phyloP scores from a whole-genome alignment of 2,888 invertebrate genomes.

The Cloeon dipterum region DNA sequence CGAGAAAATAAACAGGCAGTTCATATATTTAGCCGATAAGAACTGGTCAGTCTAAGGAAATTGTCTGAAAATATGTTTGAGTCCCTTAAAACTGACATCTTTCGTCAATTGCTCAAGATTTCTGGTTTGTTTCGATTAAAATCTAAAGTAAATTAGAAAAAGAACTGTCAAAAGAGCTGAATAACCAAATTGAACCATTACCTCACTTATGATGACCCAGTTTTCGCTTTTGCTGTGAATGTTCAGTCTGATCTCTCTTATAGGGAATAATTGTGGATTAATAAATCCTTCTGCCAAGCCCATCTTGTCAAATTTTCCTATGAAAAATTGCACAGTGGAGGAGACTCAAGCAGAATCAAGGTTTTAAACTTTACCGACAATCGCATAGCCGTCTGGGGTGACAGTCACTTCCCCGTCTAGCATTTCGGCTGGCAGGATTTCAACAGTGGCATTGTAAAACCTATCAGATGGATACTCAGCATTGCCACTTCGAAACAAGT shows the following conservation, averaged over 20 bases:
- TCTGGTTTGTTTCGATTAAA: no score
- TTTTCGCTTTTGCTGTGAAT: conserved; percentile 59
- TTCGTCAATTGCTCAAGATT: no score
- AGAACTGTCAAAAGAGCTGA: no score
- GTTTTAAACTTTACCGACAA: conserved; percentile 45
- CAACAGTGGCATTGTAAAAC: conserved; percentile 68
- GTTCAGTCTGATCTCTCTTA: conserved; percentile 48
- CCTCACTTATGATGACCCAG: conserved; percentile 85
- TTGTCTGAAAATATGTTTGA: no score
- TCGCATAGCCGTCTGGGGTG: conserved; percentile 41
- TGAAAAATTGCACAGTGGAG: neutral
- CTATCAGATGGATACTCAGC: conserved; percentile 72
- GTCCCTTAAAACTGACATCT: no score
- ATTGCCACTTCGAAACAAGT: conserved; percentile 69
- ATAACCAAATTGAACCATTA: no score
- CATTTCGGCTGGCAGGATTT: conserved; percentile 36
- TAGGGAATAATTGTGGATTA: conserved; percentile 37
- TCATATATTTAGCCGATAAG: no score
- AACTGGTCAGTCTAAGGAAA: no score
- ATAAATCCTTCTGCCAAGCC: conserved; percentile 56
- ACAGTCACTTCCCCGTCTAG: conserved; percentile 24
- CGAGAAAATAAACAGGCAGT: no score
- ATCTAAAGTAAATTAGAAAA: no score
- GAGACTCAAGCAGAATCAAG: no score
- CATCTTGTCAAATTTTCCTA: conserved; percentile 50